Base-by-base conservation (phyloP, 2,113 vertebrate genomes). In the Rhinolophus ferrumequinum region DNA sequence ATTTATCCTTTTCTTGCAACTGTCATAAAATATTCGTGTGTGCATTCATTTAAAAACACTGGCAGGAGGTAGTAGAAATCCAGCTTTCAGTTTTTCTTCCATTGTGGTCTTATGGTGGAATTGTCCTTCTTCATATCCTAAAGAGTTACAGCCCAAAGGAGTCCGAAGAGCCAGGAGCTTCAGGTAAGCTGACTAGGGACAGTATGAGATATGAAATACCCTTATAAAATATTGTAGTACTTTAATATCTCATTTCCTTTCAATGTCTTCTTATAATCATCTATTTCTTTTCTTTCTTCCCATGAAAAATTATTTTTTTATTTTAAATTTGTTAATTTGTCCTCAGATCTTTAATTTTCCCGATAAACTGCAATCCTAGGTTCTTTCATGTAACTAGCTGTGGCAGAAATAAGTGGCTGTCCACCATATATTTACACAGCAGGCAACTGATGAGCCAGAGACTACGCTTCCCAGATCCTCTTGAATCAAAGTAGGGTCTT, bases 1-100 rank as follows among this genome's bases (percentile, higher is more conserved):
- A 89, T 92, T 97, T 94, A 79, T 73, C 28, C 26, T 84, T 96
- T 88, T 66, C 38, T 97, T 87, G 64, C 41, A 88, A 72, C 38
- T 84, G 58, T 90, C 92, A 81, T 95, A 87, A 80, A 30, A 64
- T 16, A 66, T 93, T 88, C 83, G 28, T 92, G 38, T 76, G 72
- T 41, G 30, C 54, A 80, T 87, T 92, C 50, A 62, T 95, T 97
- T 94, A 30, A 89, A 64, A 73, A 93, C 2, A n/a, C 77, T 69
- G 52, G 77, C 41, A 70, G 64, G n/a, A 80, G 21, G 75, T 80
- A 91, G 52, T 28, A 93, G 52, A 83, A 70, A 97, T 54, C 15
- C 14, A 62, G 52, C 79, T 92, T 88, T 73, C 18, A 92, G 35
- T 33, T 97, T 84, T 62, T 76, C 11, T 72, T 69, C 12, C n/a